These are phyloP conservation scores for Gymnogyps californianus DNA, from an alignment of 2,113 vertebrate species.

Conservation along the genomic window DNA sequence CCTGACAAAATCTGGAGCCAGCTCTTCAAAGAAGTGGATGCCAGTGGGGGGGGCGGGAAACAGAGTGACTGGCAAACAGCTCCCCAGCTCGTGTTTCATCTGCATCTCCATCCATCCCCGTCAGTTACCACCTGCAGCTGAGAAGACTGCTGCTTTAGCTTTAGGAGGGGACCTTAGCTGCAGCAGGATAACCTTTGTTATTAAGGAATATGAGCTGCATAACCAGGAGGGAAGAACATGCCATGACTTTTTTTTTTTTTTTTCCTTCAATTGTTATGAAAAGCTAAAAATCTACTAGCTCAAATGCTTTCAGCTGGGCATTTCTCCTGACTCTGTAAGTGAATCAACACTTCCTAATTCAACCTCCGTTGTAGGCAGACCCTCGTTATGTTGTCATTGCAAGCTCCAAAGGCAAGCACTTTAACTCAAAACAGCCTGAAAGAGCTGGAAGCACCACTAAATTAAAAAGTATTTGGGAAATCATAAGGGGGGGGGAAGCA, in stretches of 20 bases:
- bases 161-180: neutral
- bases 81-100: neutral
- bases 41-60: accelerated
- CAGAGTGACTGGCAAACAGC: neutral
- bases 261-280: neutral
- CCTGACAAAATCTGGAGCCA: neutral
- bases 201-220: neutral
- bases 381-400: neutral
- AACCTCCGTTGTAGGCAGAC: neutral
- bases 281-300: neutral
- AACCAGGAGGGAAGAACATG: neutral
- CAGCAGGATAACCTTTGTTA: neutral
- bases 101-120: neutral
- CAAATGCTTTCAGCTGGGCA: neutral
- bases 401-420: neutral
- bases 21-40: neutral
- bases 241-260: neutral
- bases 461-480: neutral
- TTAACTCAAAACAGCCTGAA: neutral
- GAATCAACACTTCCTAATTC: neutral
- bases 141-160: neutral
- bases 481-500: neutral
- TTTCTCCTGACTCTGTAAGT: neutral
- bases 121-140: neutral
- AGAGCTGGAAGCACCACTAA: neutral